Evolutionary conservation across 2,888 invertebrate genomes (phyloP).

Genomic region (Drosophila gaucha): DNA sequence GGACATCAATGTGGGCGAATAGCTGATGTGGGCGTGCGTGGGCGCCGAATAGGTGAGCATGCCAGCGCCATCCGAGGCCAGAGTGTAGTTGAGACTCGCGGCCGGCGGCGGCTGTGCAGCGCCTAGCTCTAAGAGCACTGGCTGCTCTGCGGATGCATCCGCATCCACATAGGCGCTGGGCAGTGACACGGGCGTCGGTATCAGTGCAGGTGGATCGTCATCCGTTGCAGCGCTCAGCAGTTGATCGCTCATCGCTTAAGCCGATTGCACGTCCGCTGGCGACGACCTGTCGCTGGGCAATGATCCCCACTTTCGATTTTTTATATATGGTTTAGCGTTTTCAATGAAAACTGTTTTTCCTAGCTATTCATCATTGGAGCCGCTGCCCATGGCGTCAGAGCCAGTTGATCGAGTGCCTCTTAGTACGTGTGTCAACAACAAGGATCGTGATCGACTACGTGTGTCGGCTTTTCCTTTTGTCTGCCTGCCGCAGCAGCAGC

Average conservation of each 20-base stretch:
- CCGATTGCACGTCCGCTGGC: slow-evolving; percentile 55
- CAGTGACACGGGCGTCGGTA: slow-evolving; percentile 56
- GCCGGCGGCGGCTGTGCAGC: slow-evolving; percentile 36
- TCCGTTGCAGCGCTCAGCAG: slow-evolving; percentile 59
- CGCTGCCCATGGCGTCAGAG: slow-evolving; percentile 52
- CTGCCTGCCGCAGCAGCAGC: slow-evolving; percentile 45
- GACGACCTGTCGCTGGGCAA: slow-evolving; percentile 42
- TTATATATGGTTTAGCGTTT: slow-evolving; percentile 12
- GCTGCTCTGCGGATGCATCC: slow-evolving; percentile 70
- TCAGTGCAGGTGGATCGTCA: slow-evolving; percentile 60
- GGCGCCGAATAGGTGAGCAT: slow-evolving; percentile 40
- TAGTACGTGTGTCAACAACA: slow-evolving; percentile 72
- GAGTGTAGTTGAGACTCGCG: slow-evolving; percentile 48
- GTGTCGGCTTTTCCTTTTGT: slow-evolving; percentile 69
- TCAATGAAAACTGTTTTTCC: slow-evolving; percentile 19
- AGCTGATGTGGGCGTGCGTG: slow-evolving; percentile 42
- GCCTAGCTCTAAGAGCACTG: slow-evolving; percentile 77
- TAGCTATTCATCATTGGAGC: slow-evolving; percentile 49
- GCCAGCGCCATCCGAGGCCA: slow-evolving; percentile 52
- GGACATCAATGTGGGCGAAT: slow-evolving; percentile 53
- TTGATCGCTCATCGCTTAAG: slow-evolving; percentile 76
- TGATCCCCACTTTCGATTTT: slow-evolving; percentile 52
- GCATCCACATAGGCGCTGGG: slow-evolving; percentile 58
- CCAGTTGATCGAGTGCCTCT: slow-evolving; percentile 45
- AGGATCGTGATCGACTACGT: slow-evolving; percentile 54